Conservation (phyloP, 2,113 vertebrate species). For the Ictalurus punctatus region DNA sequence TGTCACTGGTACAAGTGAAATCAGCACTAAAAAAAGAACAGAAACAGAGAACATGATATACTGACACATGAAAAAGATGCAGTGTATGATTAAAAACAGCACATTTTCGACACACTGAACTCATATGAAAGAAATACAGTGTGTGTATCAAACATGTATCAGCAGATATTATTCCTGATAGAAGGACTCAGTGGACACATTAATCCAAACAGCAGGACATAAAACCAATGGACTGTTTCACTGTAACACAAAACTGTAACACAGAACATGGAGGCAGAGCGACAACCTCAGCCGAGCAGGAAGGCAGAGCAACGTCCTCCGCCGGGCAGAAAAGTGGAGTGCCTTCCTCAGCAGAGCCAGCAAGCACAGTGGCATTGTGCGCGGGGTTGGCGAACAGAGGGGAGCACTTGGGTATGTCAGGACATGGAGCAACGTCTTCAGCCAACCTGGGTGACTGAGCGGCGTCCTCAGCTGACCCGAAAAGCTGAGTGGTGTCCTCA, state of each 20-base stretch:
- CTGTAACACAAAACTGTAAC: neutral
- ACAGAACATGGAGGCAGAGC: too few relatives aligned
- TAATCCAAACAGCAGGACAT: neutral
- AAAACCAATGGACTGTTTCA: neutral
- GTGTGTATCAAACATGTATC: neutral
- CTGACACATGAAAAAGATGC: neutral
- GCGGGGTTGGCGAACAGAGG: too few relatives aligned
- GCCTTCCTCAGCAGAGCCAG: too few relatives aligned
- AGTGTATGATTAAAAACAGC: neutral
- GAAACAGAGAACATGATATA: neutral
- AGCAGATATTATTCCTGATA: neutral
- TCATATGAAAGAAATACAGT: neutral
- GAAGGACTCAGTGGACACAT: neutral
- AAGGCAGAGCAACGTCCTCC: too few relatives aligned
- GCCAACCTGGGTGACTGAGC: too few relatives aligned
- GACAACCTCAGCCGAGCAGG: too few relatives aligned
- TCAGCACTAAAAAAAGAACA: neutral
- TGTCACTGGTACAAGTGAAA: neutral
- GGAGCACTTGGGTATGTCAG: too few relatives aligned
- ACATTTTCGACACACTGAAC: neutral
- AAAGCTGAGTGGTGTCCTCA: too few relatives aligned
- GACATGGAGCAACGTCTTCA: too few relatives aligned
- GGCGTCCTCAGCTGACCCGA: too few relatives aligned
- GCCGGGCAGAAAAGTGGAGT: too few relatives aligned
- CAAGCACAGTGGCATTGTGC: too few relatives aligned